phyloP scores from a whole-genome alignment of 2,888 invertebrate genomes.

The Galerucella calmariensis region DNA sequence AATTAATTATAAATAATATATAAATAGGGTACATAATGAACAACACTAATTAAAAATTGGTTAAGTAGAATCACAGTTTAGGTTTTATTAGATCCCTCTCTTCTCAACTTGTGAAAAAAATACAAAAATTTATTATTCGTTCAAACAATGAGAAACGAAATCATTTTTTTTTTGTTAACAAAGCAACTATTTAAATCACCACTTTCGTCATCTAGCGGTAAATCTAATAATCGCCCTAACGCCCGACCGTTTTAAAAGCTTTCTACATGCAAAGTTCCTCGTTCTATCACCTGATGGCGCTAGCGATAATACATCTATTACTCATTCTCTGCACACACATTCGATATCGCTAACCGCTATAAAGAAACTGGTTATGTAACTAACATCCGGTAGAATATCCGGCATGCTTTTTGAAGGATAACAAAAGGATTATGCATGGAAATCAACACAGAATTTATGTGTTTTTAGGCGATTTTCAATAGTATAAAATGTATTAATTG shows the following conservation, averaged over 20 bases:
- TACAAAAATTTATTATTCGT: too few relatives aligned
- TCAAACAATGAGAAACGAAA: too few relatives aligned
- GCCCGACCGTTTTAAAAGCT: background rate
- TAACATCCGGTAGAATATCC: slow-evolving; percentile 7
- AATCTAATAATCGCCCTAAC: slow-evolving; percentile 1
- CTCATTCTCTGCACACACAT: background rate
- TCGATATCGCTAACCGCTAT: background rate
- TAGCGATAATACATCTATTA: slow-evolving; percentile 2
- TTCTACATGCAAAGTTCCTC: slow-evolving; percentile 1
- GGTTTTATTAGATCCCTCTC: too few relatives aligned
- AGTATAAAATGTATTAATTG: too few relatives aligned
- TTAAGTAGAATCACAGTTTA: too few relatives aligned
- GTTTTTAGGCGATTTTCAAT: background rate
- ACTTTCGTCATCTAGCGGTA: slow-evolving; percentile 24
- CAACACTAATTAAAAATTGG: too few relatives aligned
- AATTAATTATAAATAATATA: background rate
- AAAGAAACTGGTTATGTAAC: background rate
- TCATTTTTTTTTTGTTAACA: too few relatives aligned
- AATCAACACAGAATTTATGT: slow-evolving; percentile 1
- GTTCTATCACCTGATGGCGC: slow-evolving; percentile 10
- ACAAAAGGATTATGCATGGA: slow-evolving; percentile 12
- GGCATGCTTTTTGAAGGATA: slow-evolving; percentile 7
- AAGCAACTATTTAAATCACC: background rate
- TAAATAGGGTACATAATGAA: too few relatives aligned
- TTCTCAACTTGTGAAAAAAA: too few relatives aligned